Evolutionary conservation across 2,888 invertebrate species (phyloP).

Genomic region (Drosophila pseudotalamancana): DNA sequence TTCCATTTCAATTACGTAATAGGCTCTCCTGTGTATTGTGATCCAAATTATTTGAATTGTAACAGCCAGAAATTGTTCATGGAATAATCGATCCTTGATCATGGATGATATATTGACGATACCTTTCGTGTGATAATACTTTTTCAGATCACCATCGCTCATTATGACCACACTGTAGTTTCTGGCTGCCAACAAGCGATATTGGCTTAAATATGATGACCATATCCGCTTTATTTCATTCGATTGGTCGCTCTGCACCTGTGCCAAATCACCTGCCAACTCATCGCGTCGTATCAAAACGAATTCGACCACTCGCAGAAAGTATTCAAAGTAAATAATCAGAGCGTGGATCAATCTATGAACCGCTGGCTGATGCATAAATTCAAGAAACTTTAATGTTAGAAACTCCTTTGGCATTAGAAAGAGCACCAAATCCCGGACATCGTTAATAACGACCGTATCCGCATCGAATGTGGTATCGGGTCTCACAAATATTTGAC

Average conservation of each 20-base stretch:
- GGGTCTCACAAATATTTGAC: slow-evolving; percentile 71
- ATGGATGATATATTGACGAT: slow-evolving; percentile 77
- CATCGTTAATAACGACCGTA: slow-evolving; percentile 77
- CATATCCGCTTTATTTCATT: slow-evolving; percentile 76
- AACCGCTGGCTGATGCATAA: slow-evolving; percentile 73
- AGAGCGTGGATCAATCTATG: slow-evolving; percentile 67
- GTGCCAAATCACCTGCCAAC: slow-evolving; percentile 62
- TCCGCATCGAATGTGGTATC: slow-evolving; percentile 70
- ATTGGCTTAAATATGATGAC: slow-evolving; percentile 76
- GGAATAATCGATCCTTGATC: slow-evolving; percentile 71
- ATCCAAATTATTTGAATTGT: slow-evolving; percentile 81
- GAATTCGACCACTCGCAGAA: slow-evolving; percentile 79
- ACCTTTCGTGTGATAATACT: slow-evolving; percentile 76
- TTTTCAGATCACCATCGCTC: slow-evolving; percentile 65
- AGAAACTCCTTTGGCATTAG: slow-evolving; percentile 76
- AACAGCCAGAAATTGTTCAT: slow-evolving; percentile 80
- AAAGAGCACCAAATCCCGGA: slow-evolving; percentile 81
- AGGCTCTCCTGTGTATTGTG: slow-evolving; percentile 78
- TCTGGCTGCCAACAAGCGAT: slow-evolving; percentile 79
- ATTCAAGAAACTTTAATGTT: slow-evolving; percentile 69
- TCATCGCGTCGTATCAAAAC: slow-evolving; percentile 81
- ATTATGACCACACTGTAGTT: slow-evolving; percentile 80
- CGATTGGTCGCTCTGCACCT: slow-evolving; percentile 76
- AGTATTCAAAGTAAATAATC: slow-evolving; percentile 82
- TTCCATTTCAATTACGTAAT: slow-evolving; percentile 79